Percentiles rank a stretch among this genome's conserved stretches.
Conservation (phyloP, 2,888 invertebrate species). For the Mythimna pallens region DNA sequence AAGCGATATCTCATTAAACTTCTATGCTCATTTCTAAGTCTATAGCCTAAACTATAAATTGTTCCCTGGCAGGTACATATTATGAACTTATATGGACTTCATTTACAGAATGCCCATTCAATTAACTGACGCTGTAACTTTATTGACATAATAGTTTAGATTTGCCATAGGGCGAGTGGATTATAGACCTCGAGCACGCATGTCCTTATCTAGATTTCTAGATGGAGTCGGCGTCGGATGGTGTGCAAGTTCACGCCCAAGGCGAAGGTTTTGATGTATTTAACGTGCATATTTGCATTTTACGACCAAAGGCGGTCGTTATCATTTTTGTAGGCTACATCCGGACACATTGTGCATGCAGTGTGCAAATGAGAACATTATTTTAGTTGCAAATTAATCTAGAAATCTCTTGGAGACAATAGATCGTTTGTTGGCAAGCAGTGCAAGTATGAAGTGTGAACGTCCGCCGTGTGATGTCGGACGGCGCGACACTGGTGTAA, state of each 20-base stretch:
- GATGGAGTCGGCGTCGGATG: slow-evolving; percentile 68
- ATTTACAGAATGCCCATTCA: slow-evolving; percentile 73
- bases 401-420: slow-evolving; percentile 60
- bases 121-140: slow-evolving; percentile 77
- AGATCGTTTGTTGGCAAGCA: slow-evolving; percentile 66
- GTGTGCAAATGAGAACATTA: slow-evolving; percentile 40
- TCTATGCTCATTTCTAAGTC: slow-evolving; percentile 18
- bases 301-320: slow-evolving; percentile 38
- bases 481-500: slow-evolving; percentile 80
- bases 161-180: slow-evolving; percentile 68
- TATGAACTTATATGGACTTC: slow-evolving; percentile 60
- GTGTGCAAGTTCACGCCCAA: slow-evolving; percentile 75
- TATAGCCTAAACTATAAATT: slow-evolving; percentile 32
- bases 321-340: slow-evolving; percentile 59
- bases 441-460: slow-evolving; percentile 65
- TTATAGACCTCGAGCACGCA: slow-evolving; percentile 79
- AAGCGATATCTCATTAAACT: slow-evolving; percentile 23
- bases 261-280: slow-evolving; percentile 69
- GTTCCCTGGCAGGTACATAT: slow-evolving; percentile 33
- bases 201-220: slow-evolving; percentile 77
- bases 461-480: slow-evolving; percentile 71
- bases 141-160: slow-evolving; percentile 79
- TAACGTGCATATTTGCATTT: slow-evolving; percentile 55
- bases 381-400: slow-evolving; percentile 59
- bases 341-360: slow-evolving; percentile 26